phyloP scores from a whole-genome alignment of 2,888 invertebrate species.

The Mesopsocus fuscifrons region DNA sequence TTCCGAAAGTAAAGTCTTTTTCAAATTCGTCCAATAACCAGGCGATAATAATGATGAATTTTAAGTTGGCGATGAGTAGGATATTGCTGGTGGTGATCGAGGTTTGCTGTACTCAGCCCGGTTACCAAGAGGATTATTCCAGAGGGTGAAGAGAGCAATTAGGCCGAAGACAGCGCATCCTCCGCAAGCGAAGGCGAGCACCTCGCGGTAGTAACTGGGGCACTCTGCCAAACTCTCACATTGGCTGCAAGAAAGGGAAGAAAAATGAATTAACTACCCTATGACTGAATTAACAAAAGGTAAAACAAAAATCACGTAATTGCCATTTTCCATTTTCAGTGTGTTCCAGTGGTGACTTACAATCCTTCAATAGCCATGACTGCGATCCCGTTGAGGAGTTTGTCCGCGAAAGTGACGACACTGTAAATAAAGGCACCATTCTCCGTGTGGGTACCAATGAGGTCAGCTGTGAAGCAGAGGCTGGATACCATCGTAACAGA shows the following conservation, averaged over 20 bases:
- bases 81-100: too few relatives aligned
- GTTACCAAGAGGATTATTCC: too few relatives aligned
- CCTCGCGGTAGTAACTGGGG: constrained; percentile 31
- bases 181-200: constrained; percentile 35
- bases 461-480: constrained; percentile 67
- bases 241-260: constrained; percentile 23
- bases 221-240: constrained; percentile 22
- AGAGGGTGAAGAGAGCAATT: constrained; percentile 19
- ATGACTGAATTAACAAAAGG: constrained; percentile 7
- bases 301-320: constrained; percentile 10
- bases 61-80: too few relatives aligned
- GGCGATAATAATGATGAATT: too few relatives aligned
- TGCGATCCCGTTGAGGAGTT: constrained; percentile 69
- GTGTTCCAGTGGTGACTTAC: constrained; percentile 27
- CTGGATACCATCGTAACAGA: constrained; percentile 74
- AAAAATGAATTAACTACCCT: constrained; percentile 3
- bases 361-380: constrained; percentile 63
- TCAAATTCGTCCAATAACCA: too few relatives aligned
- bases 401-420: constrained; percentile 82
- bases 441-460: constrained; percentile 64
- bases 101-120: too few relatives aligned
- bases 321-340: constrained; percentile 7
- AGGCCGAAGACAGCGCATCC: constrained; percentile 31
- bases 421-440: constrained; percentile 86
- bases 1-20: too few relatives aligned